Conservation (phyloP, 2,113 vertebrate genomes). For the Athene noctua region DNA sequence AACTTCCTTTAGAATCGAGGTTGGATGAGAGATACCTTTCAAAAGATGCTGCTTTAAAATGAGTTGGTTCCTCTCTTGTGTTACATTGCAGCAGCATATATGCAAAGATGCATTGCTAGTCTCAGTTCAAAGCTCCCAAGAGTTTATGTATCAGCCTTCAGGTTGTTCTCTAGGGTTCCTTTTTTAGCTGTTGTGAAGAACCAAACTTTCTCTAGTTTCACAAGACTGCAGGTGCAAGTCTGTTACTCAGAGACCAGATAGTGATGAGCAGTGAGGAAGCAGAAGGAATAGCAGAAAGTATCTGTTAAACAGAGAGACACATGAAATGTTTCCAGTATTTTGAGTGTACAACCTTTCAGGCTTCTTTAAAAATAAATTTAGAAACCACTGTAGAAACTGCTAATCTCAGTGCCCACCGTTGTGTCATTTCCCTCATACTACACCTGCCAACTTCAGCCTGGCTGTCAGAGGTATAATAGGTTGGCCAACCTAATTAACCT, state of each 20-base stretch:
- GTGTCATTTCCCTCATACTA: neutral
- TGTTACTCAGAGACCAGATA: neutral
- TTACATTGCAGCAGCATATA: neutral
- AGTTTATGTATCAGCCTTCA: neutral
- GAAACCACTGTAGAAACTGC: neutral
- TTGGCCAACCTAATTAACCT: neutral
- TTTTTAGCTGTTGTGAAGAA: conserved; percentile 4
- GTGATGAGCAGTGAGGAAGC: neutral
- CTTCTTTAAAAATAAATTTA: neutral
- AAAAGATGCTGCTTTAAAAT: neutral
- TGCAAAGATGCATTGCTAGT: neutral
- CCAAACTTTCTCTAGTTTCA: neutral
- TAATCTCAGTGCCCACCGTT: neutral
- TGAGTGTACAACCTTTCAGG: neutral
- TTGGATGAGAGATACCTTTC: neutral
- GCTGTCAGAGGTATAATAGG: neutral
- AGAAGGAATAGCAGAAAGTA: neutral
- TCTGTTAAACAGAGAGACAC: neutral
- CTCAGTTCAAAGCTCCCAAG: neutral
- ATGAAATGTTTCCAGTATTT: neutral
- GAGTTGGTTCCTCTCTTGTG: rapidly evolving
- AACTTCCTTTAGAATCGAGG: neutral
- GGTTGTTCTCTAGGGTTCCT: neutral
- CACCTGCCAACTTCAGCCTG: neutral
- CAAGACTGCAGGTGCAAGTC: conserved; percentile 2